Evolutionary conservation across 1,140 invertebrate genomes (phyloP).

Genomic region (Holcopasites calliopsidis): DNA sequence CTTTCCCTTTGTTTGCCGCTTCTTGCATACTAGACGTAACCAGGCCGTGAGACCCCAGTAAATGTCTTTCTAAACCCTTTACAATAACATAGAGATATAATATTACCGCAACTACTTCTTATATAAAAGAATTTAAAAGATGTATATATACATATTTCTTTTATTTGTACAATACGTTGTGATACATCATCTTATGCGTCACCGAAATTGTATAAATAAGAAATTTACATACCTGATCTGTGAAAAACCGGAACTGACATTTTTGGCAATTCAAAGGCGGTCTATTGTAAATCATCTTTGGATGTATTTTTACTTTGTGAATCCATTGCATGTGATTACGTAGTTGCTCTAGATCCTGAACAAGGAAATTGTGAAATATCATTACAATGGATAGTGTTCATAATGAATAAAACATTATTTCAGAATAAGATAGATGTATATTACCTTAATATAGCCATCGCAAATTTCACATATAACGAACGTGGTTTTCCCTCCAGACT

Average conservation of each 20-base stretch:
- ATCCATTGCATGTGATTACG: conserved; percentile 98
- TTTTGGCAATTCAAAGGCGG: conserved; percentile 97
- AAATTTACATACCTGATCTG: conserved; percentile 85
- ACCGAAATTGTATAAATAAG: too few species aligned
- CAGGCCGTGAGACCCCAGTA: conserved; percentile 94
- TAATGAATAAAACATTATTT: background rate
- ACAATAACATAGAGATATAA: background rate
- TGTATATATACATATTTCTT: too few species aligned
- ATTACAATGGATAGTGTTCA: background rate
- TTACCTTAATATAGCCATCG: conserved; percentile 94
- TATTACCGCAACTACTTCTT: background rate
- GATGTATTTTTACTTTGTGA: conserved; percentile 97
- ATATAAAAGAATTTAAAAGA: background rate
- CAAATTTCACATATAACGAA: conserved; percentile 98
- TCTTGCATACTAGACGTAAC: conserved; percentile 98
- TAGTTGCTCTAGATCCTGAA: conserved; percentile 91
- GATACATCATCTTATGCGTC: too few species aligned
- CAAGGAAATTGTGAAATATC: conserved; percentile 11
- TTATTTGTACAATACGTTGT: too few species aligned
- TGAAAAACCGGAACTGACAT: conserved; percentile 94
- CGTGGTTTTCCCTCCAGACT: conserved; percentile 84
- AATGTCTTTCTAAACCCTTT: conserved; percentile 93
- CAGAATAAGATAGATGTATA: background rate
- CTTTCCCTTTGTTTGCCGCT: conserved; percentile 96
- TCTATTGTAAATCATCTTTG: conserved; percentile 96